These are phyloP conservation scores for Turritopsis dohrnii DNA, from an alignment of 30 jellyfish, hydroid and myxozoan genomes.

Conservation along the genomic window DNA sequence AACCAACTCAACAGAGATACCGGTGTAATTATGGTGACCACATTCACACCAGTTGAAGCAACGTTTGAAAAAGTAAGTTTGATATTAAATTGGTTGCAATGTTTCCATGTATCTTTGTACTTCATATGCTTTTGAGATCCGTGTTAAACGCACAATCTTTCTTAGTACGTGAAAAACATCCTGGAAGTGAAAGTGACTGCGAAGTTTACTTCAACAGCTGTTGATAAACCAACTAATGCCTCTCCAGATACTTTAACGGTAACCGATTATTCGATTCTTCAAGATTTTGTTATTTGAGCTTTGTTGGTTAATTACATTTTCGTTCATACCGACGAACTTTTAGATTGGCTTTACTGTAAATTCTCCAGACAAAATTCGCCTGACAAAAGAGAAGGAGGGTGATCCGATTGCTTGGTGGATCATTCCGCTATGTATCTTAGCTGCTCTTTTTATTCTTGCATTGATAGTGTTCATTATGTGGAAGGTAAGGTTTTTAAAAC, in stretches of 20 bases:
- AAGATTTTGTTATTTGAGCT: not conserved
- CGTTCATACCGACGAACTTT: not conserved
- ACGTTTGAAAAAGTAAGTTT: slow-evolving; percentile 57
- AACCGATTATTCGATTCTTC: not conserved
- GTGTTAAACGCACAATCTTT: not conserved
- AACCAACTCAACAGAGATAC: slow-evolving; percentile 3
- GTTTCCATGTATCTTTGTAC: not conserved
- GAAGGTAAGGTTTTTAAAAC: slow-evolving; percentile 76
- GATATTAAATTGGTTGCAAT: not conserved
- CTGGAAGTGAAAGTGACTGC: slow-evolving; percentile 2
- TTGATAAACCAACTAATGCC: slow-evolving; percentile 17
- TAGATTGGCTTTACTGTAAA: slow-evolving; percentile 22
- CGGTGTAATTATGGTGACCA: slow-evolving; percentile 40
- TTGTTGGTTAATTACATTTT: not conserved
- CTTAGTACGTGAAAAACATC: slow-evolving; percentile 22
- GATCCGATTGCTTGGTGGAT: slow-evolving; percentile 76
- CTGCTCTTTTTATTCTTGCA: slow-evolving; percentile 69
- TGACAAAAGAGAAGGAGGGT: slow-evolving; percentile 18
- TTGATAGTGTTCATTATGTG: slow-evolving; percentile 64
- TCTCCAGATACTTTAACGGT: slow-evolving; percentile 27
- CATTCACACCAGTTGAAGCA: slow-evolving; percentile 65
- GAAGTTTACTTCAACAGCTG: slow-evolving; percentile 32
- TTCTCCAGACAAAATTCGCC: slow-evolving; percentile 22
- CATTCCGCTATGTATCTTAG: slow-evolving; percentile 58
- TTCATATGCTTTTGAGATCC: not conserved